Evolutionary conservation across 2,113 vertebrate genomes (phyloP), one percentile per base, ranked within the genome.

Genomic region (Piaya cayana): DNA sequence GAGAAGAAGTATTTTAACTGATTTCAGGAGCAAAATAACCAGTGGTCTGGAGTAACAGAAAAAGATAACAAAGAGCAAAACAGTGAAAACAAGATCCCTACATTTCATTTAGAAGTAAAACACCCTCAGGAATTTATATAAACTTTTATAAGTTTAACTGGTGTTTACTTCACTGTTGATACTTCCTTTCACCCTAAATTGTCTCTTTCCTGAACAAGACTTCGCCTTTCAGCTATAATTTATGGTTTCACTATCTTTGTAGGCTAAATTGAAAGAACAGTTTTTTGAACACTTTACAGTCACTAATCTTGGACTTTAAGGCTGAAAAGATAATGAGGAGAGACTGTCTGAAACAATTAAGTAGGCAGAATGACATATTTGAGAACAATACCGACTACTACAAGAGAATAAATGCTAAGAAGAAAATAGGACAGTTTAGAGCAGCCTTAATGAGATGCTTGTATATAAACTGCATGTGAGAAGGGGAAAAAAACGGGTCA

Each of bases 221-320:
- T 90, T 96, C 88, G 82, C 65, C 79, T 95, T 80, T 92, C 52
- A 85, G 90, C 72, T 83, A 62, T 56, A 55, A 80, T 15, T 91
- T 91, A 82, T 9, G 16, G 27, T 64, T 93, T 13, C 1, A 1
- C 34, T 86, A 26, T 70, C 42, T 87, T 89, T 85, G 52, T 52
- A 79, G 13, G 39, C 67, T 67, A 89, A 95, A 90, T 43, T 9
- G 29, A 82, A 80, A 47, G 65, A 49, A 42, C 17, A 68, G 23
- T 6, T 79, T 88, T 95, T 91, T 86, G 53, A 88, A 92, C 14
- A 43, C 30, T 95, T 96, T 95, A 53, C 59, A 93, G 71, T 91
- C 85, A 91, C 43, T 93, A 79, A 26, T 77, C 17, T 71, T 90
- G 30, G 32, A 92, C 83, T 79, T 78, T 55, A 84, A 90, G 65